Percentiles rank a stretch among this genome's conserved stretches.
Evolutionary conservation across 2,797 vertebrate genomes (phyloP).

Genomic region (Girardinus metallicus): DNA sequence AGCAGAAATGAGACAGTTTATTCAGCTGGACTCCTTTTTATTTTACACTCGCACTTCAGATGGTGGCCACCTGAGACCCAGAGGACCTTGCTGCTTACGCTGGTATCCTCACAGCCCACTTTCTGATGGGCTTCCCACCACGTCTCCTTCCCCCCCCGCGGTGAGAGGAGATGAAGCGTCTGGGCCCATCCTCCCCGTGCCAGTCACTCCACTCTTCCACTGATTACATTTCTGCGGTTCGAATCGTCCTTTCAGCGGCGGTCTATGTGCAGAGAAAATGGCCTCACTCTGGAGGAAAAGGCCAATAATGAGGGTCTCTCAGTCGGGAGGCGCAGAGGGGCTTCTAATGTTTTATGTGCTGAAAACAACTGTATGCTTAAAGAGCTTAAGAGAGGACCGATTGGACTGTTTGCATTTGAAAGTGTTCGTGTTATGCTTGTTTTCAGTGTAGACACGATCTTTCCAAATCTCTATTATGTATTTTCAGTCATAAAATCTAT

Average conservation of each 20-base stretch:
- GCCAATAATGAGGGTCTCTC: conserved; percentile 23
- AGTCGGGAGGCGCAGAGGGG: conserved; percentile 15
- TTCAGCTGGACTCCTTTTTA: conserved; percentile 18
- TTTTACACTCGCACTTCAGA: conserved; percentile 10
- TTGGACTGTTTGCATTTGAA: background rate
- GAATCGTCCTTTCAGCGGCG: conserved; percentile 10
- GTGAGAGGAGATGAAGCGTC: conserved; percentile 6
- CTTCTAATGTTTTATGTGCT: conserved; percentile 16
- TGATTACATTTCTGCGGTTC: conserved; percentile 31
- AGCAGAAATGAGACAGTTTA: conserved; percentile 7
- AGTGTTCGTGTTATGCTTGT: background rate
- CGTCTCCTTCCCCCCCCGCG: background rate
- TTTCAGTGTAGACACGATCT: background rate
- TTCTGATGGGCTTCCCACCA: conserved; percentile 5
- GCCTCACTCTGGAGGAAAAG: conserved; percentile 19
- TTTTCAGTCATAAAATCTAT: background rate
- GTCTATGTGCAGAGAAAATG: conserved; percentile 23
- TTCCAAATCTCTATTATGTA: background rate
- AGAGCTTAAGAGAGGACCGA: background rate
- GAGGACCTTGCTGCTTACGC: conserved; percentile 1
- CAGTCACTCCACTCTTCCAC: conserved; percentile 17
- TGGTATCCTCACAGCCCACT: conserved; percentile 4
- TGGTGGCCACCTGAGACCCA: conserved; percentile 8
- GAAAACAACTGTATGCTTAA: conserved; percentile 7
- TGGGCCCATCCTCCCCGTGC: conserved; percentile 12